Conservation (phyloP, 1,140 invertebrate genomes). For the Sarcophaga peregrina region DNA sequence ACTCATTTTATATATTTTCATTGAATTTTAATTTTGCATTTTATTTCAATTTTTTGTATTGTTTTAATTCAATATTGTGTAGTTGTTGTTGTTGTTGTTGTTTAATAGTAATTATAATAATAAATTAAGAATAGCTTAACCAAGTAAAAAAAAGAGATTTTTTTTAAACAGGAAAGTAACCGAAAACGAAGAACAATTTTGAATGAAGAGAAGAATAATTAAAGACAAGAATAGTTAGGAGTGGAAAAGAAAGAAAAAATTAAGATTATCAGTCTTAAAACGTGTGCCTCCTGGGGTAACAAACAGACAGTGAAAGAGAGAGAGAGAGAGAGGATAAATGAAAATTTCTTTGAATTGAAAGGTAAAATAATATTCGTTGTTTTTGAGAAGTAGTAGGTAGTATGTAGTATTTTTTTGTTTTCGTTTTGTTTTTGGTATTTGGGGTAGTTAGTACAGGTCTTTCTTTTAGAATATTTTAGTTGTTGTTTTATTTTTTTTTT, state of each 20-base stretch:
- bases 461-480: no score
- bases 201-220: neutral
- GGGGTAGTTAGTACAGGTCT: no score
- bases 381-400: neutral
- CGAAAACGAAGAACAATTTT: neutral
- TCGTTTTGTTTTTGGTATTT: no score
- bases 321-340: no score
- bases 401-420: no score
- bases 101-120: neutral
- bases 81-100: neutral
- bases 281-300: neutral
- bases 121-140: slow-evolving; percentile 21
- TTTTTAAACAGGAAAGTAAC: neutral
- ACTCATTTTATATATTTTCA: no score
- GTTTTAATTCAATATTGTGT: neutral
- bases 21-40: neutral
- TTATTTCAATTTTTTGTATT: neutral
- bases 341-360: no score
- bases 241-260: neutral
- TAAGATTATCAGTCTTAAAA: slow-evolving; percentile 14
- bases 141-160: neutral
- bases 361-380: neutral
- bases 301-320: no score
- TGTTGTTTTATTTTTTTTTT: no score
- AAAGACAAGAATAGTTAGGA: neutral